Conservation (phyloP, 2,113 vertebrate species). For the Lynx canadensis region DNA sequence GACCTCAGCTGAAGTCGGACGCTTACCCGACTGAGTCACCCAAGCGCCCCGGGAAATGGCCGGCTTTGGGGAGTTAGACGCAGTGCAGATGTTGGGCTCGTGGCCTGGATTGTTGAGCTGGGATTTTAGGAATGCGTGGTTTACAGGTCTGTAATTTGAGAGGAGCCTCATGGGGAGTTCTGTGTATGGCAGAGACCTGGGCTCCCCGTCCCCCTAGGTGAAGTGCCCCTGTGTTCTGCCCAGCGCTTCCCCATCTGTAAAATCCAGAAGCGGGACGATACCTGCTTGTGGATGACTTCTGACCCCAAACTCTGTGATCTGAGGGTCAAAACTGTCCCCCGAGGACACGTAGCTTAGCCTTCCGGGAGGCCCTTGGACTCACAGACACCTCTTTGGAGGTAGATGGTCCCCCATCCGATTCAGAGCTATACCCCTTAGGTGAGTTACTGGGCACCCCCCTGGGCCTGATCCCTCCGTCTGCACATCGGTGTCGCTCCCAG, state of each 20-base stretch:
- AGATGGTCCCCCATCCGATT: too few species aligned
- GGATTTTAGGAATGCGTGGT: not conserved
- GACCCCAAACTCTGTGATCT: not conserved
- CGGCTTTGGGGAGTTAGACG: not conserved
- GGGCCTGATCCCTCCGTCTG: not conserved
- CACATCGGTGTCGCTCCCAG: accelerated
- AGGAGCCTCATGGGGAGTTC: accelerated
- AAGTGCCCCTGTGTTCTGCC: accelerated
- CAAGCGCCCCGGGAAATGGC: too few species aligned
- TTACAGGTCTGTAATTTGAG: not conserved
- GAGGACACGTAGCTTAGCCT: not conserved
- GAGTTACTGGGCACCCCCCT: not conserved
- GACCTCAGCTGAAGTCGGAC: too few species aligned
- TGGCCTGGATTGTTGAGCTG: accelerated
- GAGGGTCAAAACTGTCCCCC: not conserved
- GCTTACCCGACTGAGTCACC: too few species aligned
- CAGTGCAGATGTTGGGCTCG: accelerated
- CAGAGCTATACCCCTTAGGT: not conserved
- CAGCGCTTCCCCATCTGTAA: accelerated
- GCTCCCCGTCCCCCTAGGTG: not conserved
- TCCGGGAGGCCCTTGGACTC: not conserved
- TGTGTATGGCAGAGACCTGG: accelerated
- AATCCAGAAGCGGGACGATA: not conserved
- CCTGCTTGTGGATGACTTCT: not conserved
- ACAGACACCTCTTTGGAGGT: not conserved